Base-by-base conservation (phyloP, 2,113 vertebrate species). In the Cinclus mexicanus region DNA sequence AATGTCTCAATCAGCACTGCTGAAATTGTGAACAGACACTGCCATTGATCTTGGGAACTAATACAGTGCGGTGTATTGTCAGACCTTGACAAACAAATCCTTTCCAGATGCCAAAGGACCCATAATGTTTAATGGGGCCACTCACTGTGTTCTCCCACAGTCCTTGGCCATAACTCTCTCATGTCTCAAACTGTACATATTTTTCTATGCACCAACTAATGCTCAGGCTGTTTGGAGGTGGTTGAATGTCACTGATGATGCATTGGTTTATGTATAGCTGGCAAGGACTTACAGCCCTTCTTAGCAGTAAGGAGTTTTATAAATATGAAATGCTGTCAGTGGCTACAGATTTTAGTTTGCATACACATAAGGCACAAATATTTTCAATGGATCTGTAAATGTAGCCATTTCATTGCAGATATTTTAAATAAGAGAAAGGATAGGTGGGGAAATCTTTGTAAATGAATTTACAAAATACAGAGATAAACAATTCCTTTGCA, bases 401-500 rank as follows among this genome's bases (percentile, higher is more conserved):
- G 26, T 59, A 63, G 41, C 11, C 20, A 35, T 90, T 90, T 81
- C 70, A 67, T 81, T 90, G 39, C 8, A 28, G 26, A n/a, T 23
- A 13, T 75, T 69, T 82, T 85, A 76, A 92, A 60, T 74, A 49
- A 52, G 86, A 29, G 49, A 83, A 72, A 93, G 13, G 22, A 24
- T 17, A 64, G 16, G 33, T n/a, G 7, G 31, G 19, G 12, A 90
- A 80, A 83, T 91, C 24, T 53, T 64, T 6, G 11, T 86, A 68
- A 87, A 74, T 3, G 53, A 44, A 31, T 57, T 94, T 60, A 42
- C 15, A 64, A 77, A 83, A 53, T 72, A 83, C 15, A 89, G 55
- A 91, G 96, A 68, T 52, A 78, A 86, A 24, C n/a, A 80, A 86
- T 92, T 91, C 47, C 91, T 94, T 89, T 89, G 14, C 63, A 93